Evolutionary conservation across 2,888 invertebrate species (phyloP), one percentile per base, ranked within the genome.

Genomic region (Scaptomyza cyrtandrae): DNA sequence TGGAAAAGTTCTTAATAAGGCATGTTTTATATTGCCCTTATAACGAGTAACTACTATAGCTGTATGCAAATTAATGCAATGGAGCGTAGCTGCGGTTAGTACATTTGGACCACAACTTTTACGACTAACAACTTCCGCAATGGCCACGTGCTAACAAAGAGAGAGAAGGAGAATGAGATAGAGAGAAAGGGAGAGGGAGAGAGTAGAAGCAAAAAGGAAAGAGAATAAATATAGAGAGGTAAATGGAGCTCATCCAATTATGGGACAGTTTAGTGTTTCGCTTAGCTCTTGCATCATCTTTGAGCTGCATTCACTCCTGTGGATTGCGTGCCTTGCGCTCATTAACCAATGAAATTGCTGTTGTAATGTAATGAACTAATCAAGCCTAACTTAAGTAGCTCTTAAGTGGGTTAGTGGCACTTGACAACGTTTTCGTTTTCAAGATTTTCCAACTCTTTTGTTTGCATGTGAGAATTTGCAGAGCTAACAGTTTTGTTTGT

Each of bases 401-500:
- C 45, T 49, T 71, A 83, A 87, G 86, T 85, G 79, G 89, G 85
- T 85, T 89, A 85, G 89, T 85, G 76, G 85, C 89, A 85, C 85
- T 82, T 65, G 70, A 43, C 62, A 59, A 19, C 53, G 45, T 66
- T 76, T 76, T 55, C 27, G 14, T 24, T 59, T 60, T 62, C 67
- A 58, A 45, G 49, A 46, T 64, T 54, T 59, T 78, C 58, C 45
- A 53, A 44, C 44, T 70, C 73, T 64, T 70, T 69, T 85, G 67
- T 85, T 85, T 78, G 73, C 56, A 33, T 83, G 75, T 88, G 88
- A 78, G 88, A 88, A 84, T 49, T 60, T 64, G 58, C 64, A 50
- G 49, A 61, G 54, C 57, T 46, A 39, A 29, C 41, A 37, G 37
- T 46, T 53, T 59, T 69, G 62, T 65, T 79, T 79, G 56, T 76